phyloP scores from a whole-genome alignment of 2,888 invertebrate species.

The Acleris sparsana region DNA sequence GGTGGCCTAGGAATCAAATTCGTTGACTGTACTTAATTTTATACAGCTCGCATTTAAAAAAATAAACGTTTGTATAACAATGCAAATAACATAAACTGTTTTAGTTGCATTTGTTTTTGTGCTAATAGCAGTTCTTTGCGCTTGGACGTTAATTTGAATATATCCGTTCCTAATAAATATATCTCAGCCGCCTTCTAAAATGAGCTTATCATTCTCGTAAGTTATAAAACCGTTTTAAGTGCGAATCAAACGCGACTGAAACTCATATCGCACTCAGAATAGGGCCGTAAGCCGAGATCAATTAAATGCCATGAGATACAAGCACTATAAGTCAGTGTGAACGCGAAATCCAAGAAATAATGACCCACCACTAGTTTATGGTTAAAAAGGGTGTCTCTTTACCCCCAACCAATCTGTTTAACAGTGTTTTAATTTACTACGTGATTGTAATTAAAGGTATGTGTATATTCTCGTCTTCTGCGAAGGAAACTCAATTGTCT shows the following conservation, averaged over 20 bases:
- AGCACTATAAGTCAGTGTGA: constrained; percentile 68
- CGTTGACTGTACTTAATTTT: too few relatives aligned
- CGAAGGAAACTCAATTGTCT: constrained; percentile 6
- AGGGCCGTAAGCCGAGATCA: constrained; percentile 59
- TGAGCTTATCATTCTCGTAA: too few relatives aligned
- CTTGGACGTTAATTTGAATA: too few relatives aligned
- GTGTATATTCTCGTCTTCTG: constrained; percentile 15
- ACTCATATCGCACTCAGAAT: constrained; percentile 40
- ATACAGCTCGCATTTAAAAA: too few relatives aligned
- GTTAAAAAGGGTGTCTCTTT: constrained; percentile 58
- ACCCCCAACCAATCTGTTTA: constrained; percentile 55
- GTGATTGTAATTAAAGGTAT: constrained; percentile 33
- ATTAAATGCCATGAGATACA: constrained; percentile 75
- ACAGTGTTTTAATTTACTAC: constrained; percentile 53
- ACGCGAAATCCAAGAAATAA: constrained; percentile 73
- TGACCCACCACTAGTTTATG: constrained; percentile 65
- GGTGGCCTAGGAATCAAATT: too few relatives aligned
- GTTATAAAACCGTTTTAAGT: too few relatives aligned
- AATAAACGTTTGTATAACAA: too few relatives aligned
- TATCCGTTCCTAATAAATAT: too few relatives aligned
- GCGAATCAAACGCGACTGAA: constrained; percentile 5
- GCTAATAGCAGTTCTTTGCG: too few relatives aligned
- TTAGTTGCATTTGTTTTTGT: too few relatives aligned
- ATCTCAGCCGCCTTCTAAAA: too few relatives aligned
- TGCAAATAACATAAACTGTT: too few relatives aligned